Conservation (phyloP, 2,797 vertebrate species). For the Rhinophrynus dorsalis region DNA sequence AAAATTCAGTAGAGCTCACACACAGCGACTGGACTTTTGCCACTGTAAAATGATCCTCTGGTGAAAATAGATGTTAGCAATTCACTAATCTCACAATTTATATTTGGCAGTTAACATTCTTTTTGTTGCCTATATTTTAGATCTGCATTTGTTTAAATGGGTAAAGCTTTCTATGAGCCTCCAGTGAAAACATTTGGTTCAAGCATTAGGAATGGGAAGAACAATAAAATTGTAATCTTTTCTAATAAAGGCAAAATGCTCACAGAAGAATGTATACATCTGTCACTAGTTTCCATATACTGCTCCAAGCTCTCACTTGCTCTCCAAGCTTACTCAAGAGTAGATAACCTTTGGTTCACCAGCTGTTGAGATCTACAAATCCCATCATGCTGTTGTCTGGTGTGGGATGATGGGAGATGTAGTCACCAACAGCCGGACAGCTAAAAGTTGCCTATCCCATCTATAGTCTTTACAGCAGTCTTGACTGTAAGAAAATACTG, state of each 20-base stretch:
- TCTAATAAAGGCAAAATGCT: constrained; percentile 18
- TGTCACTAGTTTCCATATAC: not conserved
- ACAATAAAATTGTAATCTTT: constrained; percentile 17
- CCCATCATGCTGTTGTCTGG: too few relatives aligned
- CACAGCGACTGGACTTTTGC: constrained; percentile 34
- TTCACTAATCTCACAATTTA: constrained; percentile 47
- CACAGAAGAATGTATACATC: not conserved
- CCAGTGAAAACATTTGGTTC: constrained; percentile 44
- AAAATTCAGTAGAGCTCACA: constrained; percentile 37
- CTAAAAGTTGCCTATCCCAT: too few relatives aligned
- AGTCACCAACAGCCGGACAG: too few relatives aligned
- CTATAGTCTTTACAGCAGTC: too few relatives aligned
- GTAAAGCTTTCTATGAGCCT: constrained; percentile 35
- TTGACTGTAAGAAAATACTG: too few relatives aligned
- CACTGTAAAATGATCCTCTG: constrained; percentile 39
- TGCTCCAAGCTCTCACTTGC: not conserved
- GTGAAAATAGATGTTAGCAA: constrained; percentile 46
- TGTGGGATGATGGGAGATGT: too few relatives aligned
- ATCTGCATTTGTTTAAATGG: constrained; percentile 29
- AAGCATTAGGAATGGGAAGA: constrained; percentile 32
- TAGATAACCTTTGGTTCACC: too few relatives aligned
- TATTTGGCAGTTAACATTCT: constrained; percentile 33
- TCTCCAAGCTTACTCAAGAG: not conserved
- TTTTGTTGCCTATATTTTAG: constrained; percentile 27
- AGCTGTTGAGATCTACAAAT: too few relatives aligned